phyloP scores from a whole-genome alignment of 2,113 vertebrate species.

The Melanerpes aurifrons region DNA sequence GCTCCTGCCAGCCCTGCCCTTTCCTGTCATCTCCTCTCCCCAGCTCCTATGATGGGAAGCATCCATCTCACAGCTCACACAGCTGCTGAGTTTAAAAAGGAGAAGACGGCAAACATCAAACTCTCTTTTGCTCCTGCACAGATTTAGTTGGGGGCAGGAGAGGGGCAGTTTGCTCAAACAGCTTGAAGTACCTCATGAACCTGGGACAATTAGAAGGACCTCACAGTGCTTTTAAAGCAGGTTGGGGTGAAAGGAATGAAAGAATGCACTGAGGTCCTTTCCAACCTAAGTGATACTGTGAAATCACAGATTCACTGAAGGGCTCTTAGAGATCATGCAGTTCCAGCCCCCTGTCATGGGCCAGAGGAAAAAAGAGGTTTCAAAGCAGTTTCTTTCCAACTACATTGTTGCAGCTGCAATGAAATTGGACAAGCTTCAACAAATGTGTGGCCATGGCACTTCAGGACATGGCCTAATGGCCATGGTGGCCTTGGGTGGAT shows the following conservation, averaged over 20 bases:
- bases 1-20: background rate
- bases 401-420: background rate
- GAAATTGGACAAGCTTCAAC: background rate
- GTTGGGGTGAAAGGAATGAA: background rate
- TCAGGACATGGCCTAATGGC: too few species aligned
- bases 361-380: background rate
- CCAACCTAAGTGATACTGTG: too few species aligned
- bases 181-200: background rate
- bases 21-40: background rate
- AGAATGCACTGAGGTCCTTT: too few species aligned
- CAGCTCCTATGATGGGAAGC: rapidly evolving
- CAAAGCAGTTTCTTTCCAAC: background rate
- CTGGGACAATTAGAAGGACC: background rate
- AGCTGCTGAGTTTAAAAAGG: background rate
- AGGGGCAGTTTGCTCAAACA: background rate
- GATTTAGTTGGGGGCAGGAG: background rate
- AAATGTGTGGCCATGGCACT: too few species aligned
- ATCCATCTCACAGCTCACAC: too few species aligned
- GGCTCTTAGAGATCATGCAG: too few species aligned
- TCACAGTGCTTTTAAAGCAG: background rate
- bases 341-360: too few species aligned
- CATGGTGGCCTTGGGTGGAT: too few species aligned
- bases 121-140: background rate
- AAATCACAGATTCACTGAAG: too few species aligned
- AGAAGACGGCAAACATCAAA: background rate